A percentile compares a stretch with the other conserved stretches of the same genome.
Conservation (phyloP, 1,140 invertebrate species). For the Agrypnia vestita region DNA sequence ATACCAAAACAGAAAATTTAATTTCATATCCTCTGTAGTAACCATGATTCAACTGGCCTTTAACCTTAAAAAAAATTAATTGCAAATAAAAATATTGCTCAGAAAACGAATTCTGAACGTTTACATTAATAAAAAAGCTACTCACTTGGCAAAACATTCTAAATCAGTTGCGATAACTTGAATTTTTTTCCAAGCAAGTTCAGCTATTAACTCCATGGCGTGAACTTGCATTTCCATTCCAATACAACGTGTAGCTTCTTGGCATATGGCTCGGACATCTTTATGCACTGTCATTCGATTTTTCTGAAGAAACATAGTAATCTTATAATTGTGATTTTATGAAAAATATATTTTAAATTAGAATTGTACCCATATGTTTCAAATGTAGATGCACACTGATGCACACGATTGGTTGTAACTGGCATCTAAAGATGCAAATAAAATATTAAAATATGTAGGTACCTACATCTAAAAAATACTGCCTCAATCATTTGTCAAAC, state of each 20-base stretch:
- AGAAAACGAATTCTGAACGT: not conserved
- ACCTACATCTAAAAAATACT: no score
- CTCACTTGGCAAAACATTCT: constrained; percentile 74
- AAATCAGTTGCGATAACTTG: constrained; percentile 71
- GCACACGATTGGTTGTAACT: no score
- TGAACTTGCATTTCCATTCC: constrained; percentile 69
- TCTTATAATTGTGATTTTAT: not conserved
- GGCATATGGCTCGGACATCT: constrained; percentile 68
- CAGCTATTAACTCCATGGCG: constrained; percentile 71
- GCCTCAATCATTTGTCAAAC: not conserved
- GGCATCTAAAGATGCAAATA: no score
- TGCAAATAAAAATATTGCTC: not conserved
- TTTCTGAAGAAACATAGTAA: constrained; percentile 67
- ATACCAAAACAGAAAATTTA: not conserved
- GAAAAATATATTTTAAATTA: not conserved
- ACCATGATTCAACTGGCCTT: no score
- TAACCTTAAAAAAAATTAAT: no score
- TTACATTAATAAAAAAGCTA: constrained; percentile 24
- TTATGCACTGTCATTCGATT: constrained; percentile 67
- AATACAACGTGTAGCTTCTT: constrained; percentile 68
- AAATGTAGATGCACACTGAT: no score
- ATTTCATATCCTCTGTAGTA: no score
- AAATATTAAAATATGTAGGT: no score
- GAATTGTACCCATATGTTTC: no score
- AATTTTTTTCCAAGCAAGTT: constrained; percentile 72